Evolutionary conservation across 2,888 invertebrate species (phyloP).

Genomic region (Apamea monoglypha): DNA sequence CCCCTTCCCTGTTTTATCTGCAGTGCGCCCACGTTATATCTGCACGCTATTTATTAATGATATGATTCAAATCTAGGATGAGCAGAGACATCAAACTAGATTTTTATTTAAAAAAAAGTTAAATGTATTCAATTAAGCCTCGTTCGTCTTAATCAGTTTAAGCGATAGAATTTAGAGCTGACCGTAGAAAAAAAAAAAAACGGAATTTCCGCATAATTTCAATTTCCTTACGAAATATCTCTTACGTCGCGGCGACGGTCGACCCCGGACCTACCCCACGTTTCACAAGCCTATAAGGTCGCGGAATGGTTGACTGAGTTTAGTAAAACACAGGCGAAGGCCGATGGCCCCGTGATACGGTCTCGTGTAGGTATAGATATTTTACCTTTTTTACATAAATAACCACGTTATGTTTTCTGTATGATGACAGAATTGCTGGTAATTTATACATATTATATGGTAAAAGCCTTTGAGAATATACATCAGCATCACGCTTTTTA

Average conservation of each 20-base stretch:
- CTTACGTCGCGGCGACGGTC: not conserved
- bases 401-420: not conserved
- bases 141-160: not conserved
- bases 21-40: not conserved
- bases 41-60: not conserved
- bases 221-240: not conserved
- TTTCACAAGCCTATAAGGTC: not conserved
- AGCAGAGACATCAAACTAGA: not conserved
- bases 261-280: conserved; percentile 38
- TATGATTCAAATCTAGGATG: not conserved
- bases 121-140: not conserved
- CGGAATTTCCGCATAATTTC: no score
- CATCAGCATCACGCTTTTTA: not conserved
- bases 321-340: not conserved
- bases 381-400: not conserved
- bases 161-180: not conserved
- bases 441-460: not conserved
- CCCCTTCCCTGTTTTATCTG: not conserved
- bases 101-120: not conserved
- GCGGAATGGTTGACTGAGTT: conserved; percentile 1
- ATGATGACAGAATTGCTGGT: not conserved
- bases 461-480: not conserved
- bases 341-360: not conserved
- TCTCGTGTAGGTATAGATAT: not conserved
- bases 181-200: not conserved